Base-by-base conservation (phyloP, 2,797 vertebrate genomes). In the Pseudochirops cupreus region DNA sequence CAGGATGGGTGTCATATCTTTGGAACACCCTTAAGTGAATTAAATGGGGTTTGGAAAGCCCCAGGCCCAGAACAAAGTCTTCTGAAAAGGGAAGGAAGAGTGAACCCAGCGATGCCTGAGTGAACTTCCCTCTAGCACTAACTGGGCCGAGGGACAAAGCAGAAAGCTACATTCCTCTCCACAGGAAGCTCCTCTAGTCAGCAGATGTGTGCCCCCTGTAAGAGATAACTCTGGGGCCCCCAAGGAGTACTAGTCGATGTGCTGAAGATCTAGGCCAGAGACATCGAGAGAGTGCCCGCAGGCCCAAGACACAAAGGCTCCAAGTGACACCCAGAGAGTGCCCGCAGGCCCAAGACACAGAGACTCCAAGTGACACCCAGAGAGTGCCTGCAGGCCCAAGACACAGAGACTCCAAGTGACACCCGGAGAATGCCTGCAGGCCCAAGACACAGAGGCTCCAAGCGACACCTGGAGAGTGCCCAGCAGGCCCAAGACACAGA, bases 1-100 rank as follows among this genome's bases (percentile, higher is more conserved):
- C 14, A 46, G 39, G 21, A 24, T 3, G 56, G 95, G 28, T 56
- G 16, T 95, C 67, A 52, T 91, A 91, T 26, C 94, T 95, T 90
- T 92, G 87, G 96, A 95, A 95, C 12, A 92, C 93, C 96, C 97
- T 95, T 92, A 96, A 96, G 96, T 94, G 94, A 97, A 98, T 94
- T n/a, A 1, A 95, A 94, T 89, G 94, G 96, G 55, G 33, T n/a
- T 4, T 56, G 6, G 94, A 92, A 94, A 93, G 54, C 67, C 93
- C 93, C 94, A 59, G 10, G 46, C 93, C 93, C 94, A 82, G 39
- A 82, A 82, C 18, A 82, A 82, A 82, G 74, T 82, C 92, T 50
- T 95, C 46, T 95, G 93, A 91, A 95, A 90, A 94, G 94, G 94
- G 93, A 97, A 98, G 92, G 59, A 96, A 91, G 31, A 59, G 54